Percentiles rank a stretch among this genome's conserved stretches.
These are phyloP conservation scores for Dexiosoma caninum DNA, from an alignment of 2,888 invertebrate species.

Conservation along the genomic window DNA sequence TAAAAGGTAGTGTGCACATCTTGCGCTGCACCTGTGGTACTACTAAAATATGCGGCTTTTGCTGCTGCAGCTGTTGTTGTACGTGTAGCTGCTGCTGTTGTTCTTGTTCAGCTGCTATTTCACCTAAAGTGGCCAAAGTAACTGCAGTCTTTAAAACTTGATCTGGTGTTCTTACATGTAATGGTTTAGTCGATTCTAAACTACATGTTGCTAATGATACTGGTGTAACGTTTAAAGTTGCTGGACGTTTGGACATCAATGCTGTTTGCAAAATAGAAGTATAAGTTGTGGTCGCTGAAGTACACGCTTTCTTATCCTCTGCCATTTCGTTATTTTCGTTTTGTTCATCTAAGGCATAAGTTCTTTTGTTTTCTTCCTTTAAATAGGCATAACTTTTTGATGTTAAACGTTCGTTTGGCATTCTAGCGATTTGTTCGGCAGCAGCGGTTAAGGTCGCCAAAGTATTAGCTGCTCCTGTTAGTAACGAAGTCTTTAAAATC, in stretches of 20 bases:
- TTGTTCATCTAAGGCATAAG: conserved; percentile 33
- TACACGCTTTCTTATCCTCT: conserved; percentile 17
- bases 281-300: conserved; percentile 66
- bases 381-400: conserved; percentile 44
- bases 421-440: conserved; percentile 70
- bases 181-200: conserved; percentile 63
- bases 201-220: conserved; percentile 36
- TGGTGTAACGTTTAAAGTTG: conserved; percentile 64
- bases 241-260: conserved; percentile 75
- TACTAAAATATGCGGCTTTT: conserved; percentile 64
- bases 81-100: conserved; percentile 66
- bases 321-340: conserved; percentile 8
- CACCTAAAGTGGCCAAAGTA: conserved; percentile 72
- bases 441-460: conserved; percentile 73
- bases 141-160: conserved; percentile 74
- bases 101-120: conserved; percentile 72
- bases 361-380: conserved; percentile 55
- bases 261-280: conserved; percentile 77
- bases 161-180: conserved; percentile 69
- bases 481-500: conserved; percentile 72
- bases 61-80: conserved; percentile 65
- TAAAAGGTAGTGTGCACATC: conserved; percentile 63
- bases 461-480: conserved; percentile 73
- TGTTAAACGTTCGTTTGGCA: conserved; percentile 46
- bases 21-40: conserved; percentile 56